Percentiles rank a stretch among this genome's conserved stretches.
Evolutionary conservation across 1,140 invertebrate genomes (phyloP).

Genomic region (Drosophila erecta): DNA sequence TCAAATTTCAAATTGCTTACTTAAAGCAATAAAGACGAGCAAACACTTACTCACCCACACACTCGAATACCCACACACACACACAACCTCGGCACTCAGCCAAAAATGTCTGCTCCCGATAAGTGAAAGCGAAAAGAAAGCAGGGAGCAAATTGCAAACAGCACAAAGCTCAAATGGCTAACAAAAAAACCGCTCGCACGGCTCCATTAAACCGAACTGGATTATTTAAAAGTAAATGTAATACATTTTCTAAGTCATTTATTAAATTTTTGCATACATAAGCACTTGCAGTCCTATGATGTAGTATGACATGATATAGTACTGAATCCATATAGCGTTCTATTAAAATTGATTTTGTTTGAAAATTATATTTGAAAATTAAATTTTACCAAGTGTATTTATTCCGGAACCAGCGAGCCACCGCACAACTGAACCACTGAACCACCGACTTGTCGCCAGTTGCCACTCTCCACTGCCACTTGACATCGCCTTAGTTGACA

Average conservation of each 20-base stretch:
- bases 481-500: slow-evolving; percentile 19
- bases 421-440: neutral
- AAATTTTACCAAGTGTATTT: neutral
- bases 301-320: no score
- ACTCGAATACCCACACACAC: neutral
- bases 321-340: neutral
- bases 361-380: neutral
- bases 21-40: slow-evolving; percentile 74
- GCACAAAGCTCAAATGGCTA: slow-evolving; percentile 28
- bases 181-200: neutral
- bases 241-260: no score
- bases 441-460: neutral
- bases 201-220: neutral
- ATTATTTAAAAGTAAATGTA: neutral
- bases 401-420: neutral
- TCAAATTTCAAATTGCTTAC: slow-evolving; percentile 81
- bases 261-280: no score
- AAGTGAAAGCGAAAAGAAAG: slow-evolving; percentile 33
- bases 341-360: no score
- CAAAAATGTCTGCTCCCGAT: slow-evolving; percentile 58
- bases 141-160: slow-evolving; percentile 55
- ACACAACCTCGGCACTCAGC: slow-evolving; percentile 54
- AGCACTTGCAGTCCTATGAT: no score
- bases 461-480: slow-evolving; percentile 7
- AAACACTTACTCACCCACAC: slow-evolving; percentile 39